Conservation (phyloP, 2,797 vertebrate genomes). For the Chloroceryle inda region DNA sequence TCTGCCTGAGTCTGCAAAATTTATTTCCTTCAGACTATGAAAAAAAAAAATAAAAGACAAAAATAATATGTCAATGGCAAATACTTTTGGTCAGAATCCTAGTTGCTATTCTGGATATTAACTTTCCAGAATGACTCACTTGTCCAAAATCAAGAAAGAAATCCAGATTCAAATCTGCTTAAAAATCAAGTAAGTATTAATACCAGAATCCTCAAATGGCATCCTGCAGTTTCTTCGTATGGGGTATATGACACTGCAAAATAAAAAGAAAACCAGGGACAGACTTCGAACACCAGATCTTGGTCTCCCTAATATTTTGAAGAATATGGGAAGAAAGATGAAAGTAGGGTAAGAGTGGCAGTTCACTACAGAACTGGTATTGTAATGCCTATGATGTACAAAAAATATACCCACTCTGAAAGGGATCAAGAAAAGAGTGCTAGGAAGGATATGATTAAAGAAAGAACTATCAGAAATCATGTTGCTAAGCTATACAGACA, state of each 20-base stretch:
- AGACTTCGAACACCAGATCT: background rate
- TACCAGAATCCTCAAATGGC: background rate
- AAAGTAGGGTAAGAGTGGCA: background rate
- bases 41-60: background rate
- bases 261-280: background rate
- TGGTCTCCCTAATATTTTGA: background rate
- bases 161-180: background rate
- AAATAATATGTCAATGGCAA: background rate
- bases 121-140: background rate
- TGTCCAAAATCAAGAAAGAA: background rate
- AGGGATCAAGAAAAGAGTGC: background rate
- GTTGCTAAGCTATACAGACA: background rate
- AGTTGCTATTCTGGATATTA: background rate
- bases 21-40: background rate
- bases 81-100: background rate
- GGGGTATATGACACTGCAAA: background rate
- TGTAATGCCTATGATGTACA: background rate
- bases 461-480: background rate
- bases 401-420: background rate
- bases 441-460: background rate
- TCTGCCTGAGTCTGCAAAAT: background rate
- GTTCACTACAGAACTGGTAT: background rate
- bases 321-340: background rate
- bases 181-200: background rate
- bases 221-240: background rate